Evolutionary conservation across 2,888 invertebrate genomes (phyloP), one percentile per base, ranked within the genome.

Genomic region (Drosophila greeni): DNA sequence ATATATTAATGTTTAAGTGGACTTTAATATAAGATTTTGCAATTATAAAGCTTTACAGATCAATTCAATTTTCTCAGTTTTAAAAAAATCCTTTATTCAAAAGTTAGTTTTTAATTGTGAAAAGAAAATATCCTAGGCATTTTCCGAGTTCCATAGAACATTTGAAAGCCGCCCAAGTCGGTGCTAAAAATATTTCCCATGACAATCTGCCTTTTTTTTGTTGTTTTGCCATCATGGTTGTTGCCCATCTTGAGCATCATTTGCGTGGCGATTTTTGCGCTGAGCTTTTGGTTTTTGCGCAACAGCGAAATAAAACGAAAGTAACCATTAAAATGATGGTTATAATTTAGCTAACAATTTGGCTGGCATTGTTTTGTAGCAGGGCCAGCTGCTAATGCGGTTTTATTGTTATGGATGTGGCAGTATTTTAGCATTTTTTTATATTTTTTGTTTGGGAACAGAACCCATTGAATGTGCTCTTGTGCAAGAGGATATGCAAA

Each of bases 271-370:
- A 72, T 80, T 79, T 82, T 80, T 77, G 68, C 77, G 82, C 82
- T 82, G 77, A 82, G 72, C 69, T 80, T 56, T 78, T 66, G 69
- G 57, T 66, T 70, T 80, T 71, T 77, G 61, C 58, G 20, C 31
- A 23, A 34, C 51, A 43, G 14, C 24, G 18, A 68, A 57, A 66
- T 67, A 54, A 64, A 55, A 40, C 16, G 26, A 55, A 75, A 55
- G 66, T 65, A 74, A 67, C 72, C 70, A 70, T 77, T 82, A 77
- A 77, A 77, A 77, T 79, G 78, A 77, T 80, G 71, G 73, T 64
- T 71, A 77, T 82, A 82, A 82, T 77, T 81, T 81, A 67, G 82
- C 77, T 78, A 70, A 78, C 75, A 74, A 72, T 72, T 77, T 72
- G 66, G 57, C 36, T 60, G 58, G 36, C 66, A 61, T 59, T 74